Evolutionary conservation across 2,797 vertebrate genomes (phyloP).

Genomic region (Halcyon smyrnensis): DNA sequence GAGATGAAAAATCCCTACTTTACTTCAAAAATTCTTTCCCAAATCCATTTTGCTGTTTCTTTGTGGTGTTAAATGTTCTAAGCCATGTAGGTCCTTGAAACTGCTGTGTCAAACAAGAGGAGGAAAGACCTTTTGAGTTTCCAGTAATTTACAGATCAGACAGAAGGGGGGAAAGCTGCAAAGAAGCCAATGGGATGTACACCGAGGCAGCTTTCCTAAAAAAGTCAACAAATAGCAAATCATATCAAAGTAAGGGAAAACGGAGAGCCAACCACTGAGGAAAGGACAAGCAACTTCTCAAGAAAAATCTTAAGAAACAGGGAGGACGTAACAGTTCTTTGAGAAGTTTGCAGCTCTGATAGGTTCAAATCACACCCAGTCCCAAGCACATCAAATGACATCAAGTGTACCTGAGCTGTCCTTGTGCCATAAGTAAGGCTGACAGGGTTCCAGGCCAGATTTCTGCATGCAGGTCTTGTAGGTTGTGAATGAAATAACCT

Average conservation of each 20-base stretch:
- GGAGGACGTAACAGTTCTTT: background rate
- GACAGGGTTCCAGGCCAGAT: background rate
- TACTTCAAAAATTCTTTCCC: background rate
- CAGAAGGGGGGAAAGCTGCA: background rate
- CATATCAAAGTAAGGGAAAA: background rate
- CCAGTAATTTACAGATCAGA: background rate
- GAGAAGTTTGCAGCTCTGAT: background rate
- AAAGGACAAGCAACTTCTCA: background rate
- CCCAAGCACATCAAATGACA: background rate
- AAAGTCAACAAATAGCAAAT: background rate
- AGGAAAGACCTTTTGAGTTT: background rate
- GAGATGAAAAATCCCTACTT: background rate
- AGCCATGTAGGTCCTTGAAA: background rate
- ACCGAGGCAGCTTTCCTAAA: background rate
- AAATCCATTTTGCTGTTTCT: background rate
- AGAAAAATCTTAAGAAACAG: background rate
- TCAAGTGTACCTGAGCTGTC: background rate
- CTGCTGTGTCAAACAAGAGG: rapidly evolving
- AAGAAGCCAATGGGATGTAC: background rate
- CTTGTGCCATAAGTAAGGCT: background rate
- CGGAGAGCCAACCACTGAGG: background rate
- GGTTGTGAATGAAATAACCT: background rate
- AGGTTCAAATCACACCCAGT: background rate
- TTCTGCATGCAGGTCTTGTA: background rate
- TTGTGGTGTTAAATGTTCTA: background rate